Evolutionary conservation across 2,797 vertebrate genomes (phyloP).

Genomic region (Platalea minor): DNA sequence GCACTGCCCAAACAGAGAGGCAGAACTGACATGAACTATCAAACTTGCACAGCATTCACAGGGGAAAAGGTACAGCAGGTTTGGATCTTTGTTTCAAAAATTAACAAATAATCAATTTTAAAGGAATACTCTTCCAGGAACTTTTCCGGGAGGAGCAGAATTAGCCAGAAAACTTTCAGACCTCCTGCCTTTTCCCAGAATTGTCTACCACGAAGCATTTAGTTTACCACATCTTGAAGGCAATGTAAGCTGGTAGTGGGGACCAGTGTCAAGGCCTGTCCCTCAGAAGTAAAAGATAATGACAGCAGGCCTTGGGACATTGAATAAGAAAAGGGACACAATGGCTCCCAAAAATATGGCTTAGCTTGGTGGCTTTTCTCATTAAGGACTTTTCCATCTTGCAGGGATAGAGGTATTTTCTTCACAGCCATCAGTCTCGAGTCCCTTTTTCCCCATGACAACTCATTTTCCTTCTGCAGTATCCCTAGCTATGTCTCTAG

Average conservation of each 20-base stretch:
- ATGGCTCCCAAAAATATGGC: neutral
- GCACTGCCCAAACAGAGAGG: neutral
- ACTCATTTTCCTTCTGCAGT: neutral
- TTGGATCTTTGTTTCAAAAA: neutral
- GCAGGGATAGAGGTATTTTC: neutral
- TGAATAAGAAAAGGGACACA: neutral
- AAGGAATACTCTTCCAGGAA: neutral
- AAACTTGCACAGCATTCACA: neutral
- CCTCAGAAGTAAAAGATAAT: neutral
- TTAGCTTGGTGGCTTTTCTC: neutral
- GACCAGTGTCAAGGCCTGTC: neutral
- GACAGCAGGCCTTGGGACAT: neutral
- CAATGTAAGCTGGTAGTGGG: fast-evolving
- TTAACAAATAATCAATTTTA: neutral
- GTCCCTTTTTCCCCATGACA: neutral
- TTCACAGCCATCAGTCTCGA: neutral
- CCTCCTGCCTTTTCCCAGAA: neutral
- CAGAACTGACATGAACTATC: neutral
- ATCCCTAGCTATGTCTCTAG: neutral
- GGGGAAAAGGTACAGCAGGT: neutral
- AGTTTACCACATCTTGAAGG: neutral
- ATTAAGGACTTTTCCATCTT: neutral
- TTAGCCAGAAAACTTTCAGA: neutral
- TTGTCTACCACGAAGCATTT: neutral
- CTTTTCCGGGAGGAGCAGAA: neutral